Evolutionary conservation across 2,888 invertebrate species (phyloP).

Genomic region (Brassicogethes aeneus): DNA sequence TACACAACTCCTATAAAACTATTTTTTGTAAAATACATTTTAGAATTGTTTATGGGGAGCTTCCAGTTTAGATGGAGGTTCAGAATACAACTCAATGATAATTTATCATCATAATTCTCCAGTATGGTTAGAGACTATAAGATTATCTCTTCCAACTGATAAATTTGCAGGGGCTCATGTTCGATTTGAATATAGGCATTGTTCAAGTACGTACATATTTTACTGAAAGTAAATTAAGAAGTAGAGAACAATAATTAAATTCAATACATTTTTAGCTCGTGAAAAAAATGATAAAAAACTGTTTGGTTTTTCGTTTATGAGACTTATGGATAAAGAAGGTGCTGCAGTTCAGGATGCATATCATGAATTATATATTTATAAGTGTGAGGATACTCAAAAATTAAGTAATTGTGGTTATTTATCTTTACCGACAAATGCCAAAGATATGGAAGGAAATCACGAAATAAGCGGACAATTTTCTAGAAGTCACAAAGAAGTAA

Average conservation of each 20-base stretch:
- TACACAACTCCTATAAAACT: no score
- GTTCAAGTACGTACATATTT: slow-evolving; percentile 74
- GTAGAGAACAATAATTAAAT: background rate
- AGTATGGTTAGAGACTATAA: slow-evolving; percentile 82
- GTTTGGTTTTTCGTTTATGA: slow-evolving; percentile 84
- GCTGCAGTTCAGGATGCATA: slow-evolving; percentile 81
- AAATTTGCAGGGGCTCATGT: slow-evolving; percentile 88
- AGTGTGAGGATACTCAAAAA: slow-evolving; percentile 77
- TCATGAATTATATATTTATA: slow-evolving; percentile 87
- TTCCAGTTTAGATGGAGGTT: slow-evolving; percentile 66
- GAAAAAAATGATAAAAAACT: slow-evolving; percentile 87
- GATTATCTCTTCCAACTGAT: slow-evolving; percentile 84
- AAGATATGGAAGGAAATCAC: slow-evolving; percentile 53
- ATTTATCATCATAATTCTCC: slow-evolving; percentile 93
- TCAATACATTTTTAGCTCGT: slow-evolving; percentile 69
- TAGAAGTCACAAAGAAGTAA: slow-evolving; percentile 75
- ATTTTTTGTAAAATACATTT: slow-evolving; percentile 12
- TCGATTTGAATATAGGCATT: slow-evolving; percentile 85
- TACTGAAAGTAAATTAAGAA: no score
- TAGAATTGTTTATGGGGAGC: slow-evolving; percentile 82
- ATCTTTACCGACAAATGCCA: slow-evolving; percentile 53
- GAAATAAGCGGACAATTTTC: slow-evolving; percentile 53
- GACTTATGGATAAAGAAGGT: slow-evolving; percentile 84
- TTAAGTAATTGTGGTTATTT: slow-evolving; percentile 57
- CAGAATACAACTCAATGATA: slow-evolving; percentile 77